Conservation (phyloP, 2,113 vertebrate species). For the Hymenochirus boettgeri region DNA sequence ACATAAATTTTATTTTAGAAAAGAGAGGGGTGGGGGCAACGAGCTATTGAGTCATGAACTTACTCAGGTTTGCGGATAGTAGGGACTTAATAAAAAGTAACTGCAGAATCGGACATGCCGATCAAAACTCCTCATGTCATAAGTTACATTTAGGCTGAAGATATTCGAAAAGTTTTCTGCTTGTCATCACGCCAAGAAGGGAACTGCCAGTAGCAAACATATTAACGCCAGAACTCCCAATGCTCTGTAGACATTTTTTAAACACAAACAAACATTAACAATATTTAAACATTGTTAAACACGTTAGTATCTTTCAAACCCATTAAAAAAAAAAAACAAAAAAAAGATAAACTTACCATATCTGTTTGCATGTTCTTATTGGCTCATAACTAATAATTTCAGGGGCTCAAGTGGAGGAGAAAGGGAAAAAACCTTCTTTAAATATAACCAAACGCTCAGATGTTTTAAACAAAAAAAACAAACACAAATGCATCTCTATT, state of each 20-base stretch:
- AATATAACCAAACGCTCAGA: no score
- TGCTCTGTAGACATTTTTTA: constrained; percentile 76
- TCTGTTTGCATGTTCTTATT: constrained; percentile 88
- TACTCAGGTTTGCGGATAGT: constrained; percentile 82
- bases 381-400: constrained; percentile 92
- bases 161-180: constrained; percentile 90
- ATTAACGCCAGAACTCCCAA: constrained; percentile 86
- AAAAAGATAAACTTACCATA: constrained; percentile 79
- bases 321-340: neutral
- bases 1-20: no score
- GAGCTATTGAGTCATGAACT: no score
- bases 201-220: constrained; percentile 92
- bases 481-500: no score
- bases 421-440: no score
- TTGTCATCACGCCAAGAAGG: constrained; percentile 83
- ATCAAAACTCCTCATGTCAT: constrained; percentile 83
- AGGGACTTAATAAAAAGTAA: constrained; percentile 90
- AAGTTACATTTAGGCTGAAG: constrained; percentile 85
- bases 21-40: no score
- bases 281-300: no score
- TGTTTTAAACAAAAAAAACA: no score
- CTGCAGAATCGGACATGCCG: constrained; percentile 75
- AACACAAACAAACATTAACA: no score
- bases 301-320: no score
- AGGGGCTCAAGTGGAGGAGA: constrained; percentile 74